A percentile compares a stretch with the other conserved stretches of the same genome.
Evolutionary conservation across 2,113 vertebrate genomes (phyloP).

Genomic region (Machaerirhynchus nigripectus): DNA sequence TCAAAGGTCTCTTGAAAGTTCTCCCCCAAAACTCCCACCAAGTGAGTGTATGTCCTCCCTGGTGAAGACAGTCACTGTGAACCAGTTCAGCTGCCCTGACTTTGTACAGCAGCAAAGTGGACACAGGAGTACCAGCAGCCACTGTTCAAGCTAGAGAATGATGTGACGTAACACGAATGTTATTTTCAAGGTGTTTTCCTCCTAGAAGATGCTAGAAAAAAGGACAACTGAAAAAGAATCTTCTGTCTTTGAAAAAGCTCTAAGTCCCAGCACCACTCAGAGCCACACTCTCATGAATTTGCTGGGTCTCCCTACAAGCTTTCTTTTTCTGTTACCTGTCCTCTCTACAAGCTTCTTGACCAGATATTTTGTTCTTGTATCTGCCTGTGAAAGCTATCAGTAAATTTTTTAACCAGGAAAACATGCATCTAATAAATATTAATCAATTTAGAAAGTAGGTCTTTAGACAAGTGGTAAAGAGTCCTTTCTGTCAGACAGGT

Average conservation of each 20-base stretch:
- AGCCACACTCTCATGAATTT: neutral
- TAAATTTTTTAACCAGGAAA: neutral
- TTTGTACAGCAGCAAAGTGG: neutral
- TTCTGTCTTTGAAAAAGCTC: neutral
- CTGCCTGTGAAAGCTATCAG: neutral
- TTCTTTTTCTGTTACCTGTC: neutral
- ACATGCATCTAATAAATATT: neutral
- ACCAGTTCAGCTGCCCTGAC: neutral
- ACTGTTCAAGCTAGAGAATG: fast-evolving
- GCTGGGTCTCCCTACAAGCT: neutral
- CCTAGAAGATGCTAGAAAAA: neutral
- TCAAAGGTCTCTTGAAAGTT: neutral
- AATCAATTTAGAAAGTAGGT: neutral
- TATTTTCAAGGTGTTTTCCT: neutral
- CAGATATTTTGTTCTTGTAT: neutral
- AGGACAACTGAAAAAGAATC: neutral
- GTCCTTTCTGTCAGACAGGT: neutral
- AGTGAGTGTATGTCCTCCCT: neutral
- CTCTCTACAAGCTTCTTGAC: neutral
- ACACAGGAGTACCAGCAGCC: neutral
- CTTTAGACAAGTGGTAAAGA: neutral
- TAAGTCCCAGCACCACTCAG: neutral
- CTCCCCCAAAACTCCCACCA: neutral
- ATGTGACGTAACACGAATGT: neutral
- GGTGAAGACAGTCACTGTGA: neutral